phyloP scores from a whole-genome alignment of 2,797 vertebrate genomes.

The Acrossocheilus wenchowensis region DNA sequence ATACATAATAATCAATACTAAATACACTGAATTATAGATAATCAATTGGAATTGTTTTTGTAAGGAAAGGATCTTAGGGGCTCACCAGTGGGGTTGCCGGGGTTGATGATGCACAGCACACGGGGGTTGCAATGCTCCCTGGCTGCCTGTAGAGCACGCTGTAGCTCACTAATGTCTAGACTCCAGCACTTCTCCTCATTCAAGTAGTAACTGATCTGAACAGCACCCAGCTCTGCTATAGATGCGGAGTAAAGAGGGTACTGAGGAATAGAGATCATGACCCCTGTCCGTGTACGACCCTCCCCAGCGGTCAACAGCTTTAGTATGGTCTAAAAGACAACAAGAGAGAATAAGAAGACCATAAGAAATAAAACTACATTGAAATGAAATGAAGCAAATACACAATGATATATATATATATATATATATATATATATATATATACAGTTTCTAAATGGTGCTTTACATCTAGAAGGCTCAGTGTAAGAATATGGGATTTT shows the following conservation, averaged over 20 bases:
- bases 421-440: no score
- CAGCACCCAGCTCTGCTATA: slow-evolving; percentile 81
- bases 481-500: no score
- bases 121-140: slow-evolving; percentile 81
- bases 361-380: no score
- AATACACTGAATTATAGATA: neutral
- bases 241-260: slow-evolving; percentile 90
- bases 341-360: neutral
- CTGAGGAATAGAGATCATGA: slow-evolving; percentile 91
- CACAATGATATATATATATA: no score
- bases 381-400: no score
- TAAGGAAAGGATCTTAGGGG: neutral
- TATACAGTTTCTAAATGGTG: no score
- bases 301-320: slow-evolving; percentile 86
- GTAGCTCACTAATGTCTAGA: slow-evolving; percentile 83
- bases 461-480: no score
- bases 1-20: neutral
- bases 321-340: slow-evolving; percentile 79
- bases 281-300: slow-evolving; percentile 78
- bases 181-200: slow-evolving; percentile 89
- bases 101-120: slow-evolving; percentile 91
- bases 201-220: slow-evolving; percentile 89
- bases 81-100: slow-evolving; percentile 90
- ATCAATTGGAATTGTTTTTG: neutral
- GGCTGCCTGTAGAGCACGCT: slow-evolving; percentile 80